Evolutionary conservation across 2,113 vertebrate species (phyloP).

Genomic region (Trematocara zebra): DNA sequence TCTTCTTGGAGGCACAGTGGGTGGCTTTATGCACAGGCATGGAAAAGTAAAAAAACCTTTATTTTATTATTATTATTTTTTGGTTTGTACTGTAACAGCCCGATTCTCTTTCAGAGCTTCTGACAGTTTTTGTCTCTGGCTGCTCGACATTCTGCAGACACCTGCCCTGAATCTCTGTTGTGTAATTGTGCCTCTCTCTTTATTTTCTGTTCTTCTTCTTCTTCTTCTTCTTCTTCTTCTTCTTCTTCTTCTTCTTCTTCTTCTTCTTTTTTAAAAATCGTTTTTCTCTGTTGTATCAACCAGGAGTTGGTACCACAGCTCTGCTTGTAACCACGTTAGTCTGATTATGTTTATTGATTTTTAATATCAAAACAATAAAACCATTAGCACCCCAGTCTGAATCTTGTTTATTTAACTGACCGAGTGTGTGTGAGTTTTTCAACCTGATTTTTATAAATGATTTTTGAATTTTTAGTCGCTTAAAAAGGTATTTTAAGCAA

Average conservation of each 20-base stretch:
- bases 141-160: constrained; percentile 47
- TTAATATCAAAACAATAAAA: constrained; percentile 78
- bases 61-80: not conserved
- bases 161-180: constrained; percentile 52
- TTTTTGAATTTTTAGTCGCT: not conserved
- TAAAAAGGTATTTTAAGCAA: not conserved
- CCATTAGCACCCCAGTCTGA: constrained; percentile 65
- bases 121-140: constrained; percentile 44
- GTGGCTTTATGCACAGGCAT: constrained; percentile 58
- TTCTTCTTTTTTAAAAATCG: not conserved
- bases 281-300: constrained; percentile 73
- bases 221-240: not conserved
- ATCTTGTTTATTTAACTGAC: not conserved
- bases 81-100: constrained; percentile 55
- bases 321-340: constrained; percentile 80
- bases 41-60: constrained; percentile 30
- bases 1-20: constrained; percentile 78
- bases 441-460: not conserved
- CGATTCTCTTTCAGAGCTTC: constrained; percentile 55
- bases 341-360: constrained; percentile 79
- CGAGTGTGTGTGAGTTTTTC: not conserved
- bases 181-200: constrained; percentile 60
- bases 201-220: constrained; percentile 6
- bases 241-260: not conserved
- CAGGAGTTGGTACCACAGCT: constrained; percentile 74